A percentile compares a stretch with the other conserved stretches of the same genome.
phyloP scores from a whole-genome alignment of 2,113 vertebrate genomes.

The Leptosomus discolor region DNA sequence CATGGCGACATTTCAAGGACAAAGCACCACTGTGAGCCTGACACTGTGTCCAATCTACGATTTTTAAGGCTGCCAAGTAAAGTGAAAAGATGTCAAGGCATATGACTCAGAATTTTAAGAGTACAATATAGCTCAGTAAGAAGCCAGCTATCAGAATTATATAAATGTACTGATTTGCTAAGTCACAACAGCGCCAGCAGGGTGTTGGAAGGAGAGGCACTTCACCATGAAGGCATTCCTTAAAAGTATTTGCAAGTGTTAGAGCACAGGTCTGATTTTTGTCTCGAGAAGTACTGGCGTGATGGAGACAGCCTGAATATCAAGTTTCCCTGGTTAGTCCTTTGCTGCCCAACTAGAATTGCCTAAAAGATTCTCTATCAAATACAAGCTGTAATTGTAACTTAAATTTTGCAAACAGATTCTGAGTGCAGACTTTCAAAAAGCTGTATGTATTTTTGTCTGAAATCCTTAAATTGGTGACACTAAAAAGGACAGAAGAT shows the following conservation, averaged over 20 bases:
- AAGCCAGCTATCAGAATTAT: constrained; percentile 30
- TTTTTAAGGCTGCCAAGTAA: constrained; percentile 33
- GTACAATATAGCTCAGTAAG: constrained; percentile 33
- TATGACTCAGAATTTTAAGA: constrained; percentile 45
- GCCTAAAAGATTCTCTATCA: neutral
- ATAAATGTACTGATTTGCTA: constrained; percentile 20
- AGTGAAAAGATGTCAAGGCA: constrained; percentile 33
- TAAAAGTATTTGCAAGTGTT: neutral
- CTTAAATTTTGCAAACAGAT: neutral
- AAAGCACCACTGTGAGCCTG: neutral
- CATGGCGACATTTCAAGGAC: neutral
- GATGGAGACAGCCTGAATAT: neutral
- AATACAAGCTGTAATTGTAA: neutral
- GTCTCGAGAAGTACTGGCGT: neutral
- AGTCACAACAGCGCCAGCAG: constrained; percentile 20
- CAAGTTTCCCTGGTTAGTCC: constrained; percentile 23
- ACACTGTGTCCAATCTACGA: neutral
- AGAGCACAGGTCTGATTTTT: neutral
- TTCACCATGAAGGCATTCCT: neutral
- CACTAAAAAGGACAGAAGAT: neutral
- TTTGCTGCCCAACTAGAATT: constrained; percentile 11
- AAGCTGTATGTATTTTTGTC: neutral
- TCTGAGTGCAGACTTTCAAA: neutral
- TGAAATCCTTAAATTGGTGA: neutral
- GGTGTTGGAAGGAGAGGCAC: neutral